Percentiles rank a stretch among this genome's conserved stretches.
phyloP scores from a whole-genome alignment of 2,888 invertebrate genomes.

The Graphium colonna region DNA sequence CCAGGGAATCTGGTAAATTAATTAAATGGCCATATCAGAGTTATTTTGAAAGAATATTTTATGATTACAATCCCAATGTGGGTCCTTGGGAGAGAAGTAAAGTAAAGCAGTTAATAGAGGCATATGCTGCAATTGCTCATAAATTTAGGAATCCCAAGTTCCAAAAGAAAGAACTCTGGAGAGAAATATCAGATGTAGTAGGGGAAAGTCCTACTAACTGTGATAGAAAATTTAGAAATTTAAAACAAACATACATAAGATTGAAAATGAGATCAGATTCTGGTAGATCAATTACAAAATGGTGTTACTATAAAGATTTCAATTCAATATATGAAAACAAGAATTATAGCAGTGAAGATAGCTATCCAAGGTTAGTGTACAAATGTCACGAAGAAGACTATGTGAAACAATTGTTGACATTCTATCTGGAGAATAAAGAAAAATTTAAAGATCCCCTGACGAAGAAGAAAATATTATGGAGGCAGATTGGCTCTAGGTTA shows the following conservation, averaged over 20 bases:
- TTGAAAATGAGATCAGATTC: slow-evolving; percentile 50
- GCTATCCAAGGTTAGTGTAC: slow-evolving; percentile 29
- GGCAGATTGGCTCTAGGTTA: slow-evolving; percentile 47
- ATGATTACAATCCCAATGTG: slow-evolving; percentile 51
- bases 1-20: slow-evolving; percentile 50
- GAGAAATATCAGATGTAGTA: slow-evolving; percentile 52
- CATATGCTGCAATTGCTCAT: slow-evolving; percentile 56
- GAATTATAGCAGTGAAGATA: slow-evolving; percentile 30
- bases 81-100: slow-evolving; percentile 60
- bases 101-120: slow-evolving; percentile 52
- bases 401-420: slow-evolving; percentile 55
- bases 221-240: slow-evolving; percentile 68
- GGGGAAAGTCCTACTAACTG: slow-evolving; percentile 53
- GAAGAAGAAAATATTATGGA: slow-evolving; percentile 64
- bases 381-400: slow-evolving; percentile 51
- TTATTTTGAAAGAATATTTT: slow-evolving; percentile 67
- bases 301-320: slow-evolving; percentile 67
- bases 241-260: slow-evolving; percentile 66
- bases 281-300: slow-evolving; percentile 53
- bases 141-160: slow-evolving; percentile 62
- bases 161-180: slow-evolving; percentile 69
- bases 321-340: slow-evolving; percentile 49
- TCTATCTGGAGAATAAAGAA: slow-evolving; percentile 60
- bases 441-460: slow-evolving; percentile 58
- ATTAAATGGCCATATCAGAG: slow-evolving; percentile 65